A percentile compares a stretch with the other conserved stretches of the same genome.
Evolutionary conservation across 2,113 vertebrate species (phyloP).

Genomic region (Pungitius pungitius): DNA sequence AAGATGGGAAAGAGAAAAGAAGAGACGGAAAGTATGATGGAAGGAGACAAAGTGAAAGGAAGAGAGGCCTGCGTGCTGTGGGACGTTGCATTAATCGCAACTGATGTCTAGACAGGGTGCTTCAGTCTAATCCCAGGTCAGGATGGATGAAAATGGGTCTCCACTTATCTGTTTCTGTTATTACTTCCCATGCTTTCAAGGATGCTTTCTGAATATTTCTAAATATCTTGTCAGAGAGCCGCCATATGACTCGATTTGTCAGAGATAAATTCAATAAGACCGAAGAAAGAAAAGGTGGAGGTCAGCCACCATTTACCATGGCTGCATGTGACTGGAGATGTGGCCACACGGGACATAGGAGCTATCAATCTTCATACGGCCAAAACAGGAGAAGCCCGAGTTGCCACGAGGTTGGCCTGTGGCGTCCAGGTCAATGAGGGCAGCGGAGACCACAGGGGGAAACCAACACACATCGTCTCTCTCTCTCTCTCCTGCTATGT

Average conservation of each 20-base stretch:
- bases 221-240: neutral
- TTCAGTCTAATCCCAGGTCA: slow-evolving; percentile 68
- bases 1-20: slow-evolving; percentile 3
- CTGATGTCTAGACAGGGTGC: slow-evolving; percentile 66
- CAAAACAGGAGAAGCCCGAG: slow-evolving; percentile 48
- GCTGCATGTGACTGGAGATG: slow-evolving; percentile 34
- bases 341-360: slow-evolving; percentile 53
- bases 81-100: slow-evolving; percentile 44
- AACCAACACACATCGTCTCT: slow-evolving; percentile 45
- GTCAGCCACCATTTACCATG: slow-evolving; percentile 29
- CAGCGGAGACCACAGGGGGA: slow-evolving; percentile 56
- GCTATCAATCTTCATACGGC: slow-evolving; percentile 62
- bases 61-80: slow-evolving; percentile 5
- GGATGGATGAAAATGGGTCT: slow-evolving; percentile 22
- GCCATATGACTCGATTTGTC: neutral
- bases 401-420: slow-evolving; percentile 34
- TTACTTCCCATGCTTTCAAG: slow-evolving; percentile 11
- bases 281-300: slow-evolving; percentile 16
- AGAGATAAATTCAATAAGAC: slow-evolving; percentile 30
- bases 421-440: slow-evolving; percentile 24
- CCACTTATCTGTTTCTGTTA: slow-evolving; percentile 30
- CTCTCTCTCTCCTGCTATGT: slow-evolving; percentile 11
- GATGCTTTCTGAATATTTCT: neutral
- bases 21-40: slow-evolving; percentile 14
- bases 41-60: slow-evolving; percentile 15